Base-by-base conservation (phyloP, 1,140 invertebrate genomes). In the Drosophila melanogaster region DNA sequence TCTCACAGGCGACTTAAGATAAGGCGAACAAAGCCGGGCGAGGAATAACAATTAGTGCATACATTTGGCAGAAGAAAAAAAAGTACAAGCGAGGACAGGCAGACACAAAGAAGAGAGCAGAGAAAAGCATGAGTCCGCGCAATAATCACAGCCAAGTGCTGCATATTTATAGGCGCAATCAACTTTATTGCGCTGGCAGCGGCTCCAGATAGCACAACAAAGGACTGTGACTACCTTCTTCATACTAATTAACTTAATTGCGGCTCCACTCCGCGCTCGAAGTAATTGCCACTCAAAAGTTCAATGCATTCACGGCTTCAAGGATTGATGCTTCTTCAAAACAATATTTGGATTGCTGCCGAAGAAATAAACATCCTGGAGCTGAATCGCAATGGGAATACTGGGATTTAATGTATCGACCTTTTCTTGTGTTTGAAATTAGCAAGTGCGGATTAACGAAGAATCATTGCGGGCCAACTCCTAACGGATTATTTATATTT, bases 121-220 rank as follows among this genome's bases (percentile, higher is more conserved):
- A 12, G 50, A 49, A 46, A 57, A 66, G 67, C 59, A 65, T 50
- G 71, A 65, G 77, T 60, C 72, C 79, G 72, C 64, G 81, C 70
- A 78, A 90, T 90, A 86, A 90, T 90, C 87, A 90, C 87, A 67
- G 73, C 69, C 66, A 80, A 90, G 72, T 73, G 79, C 83, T 70
- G 87, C 87, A 90, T 90, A 90, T 90, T 90, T 90, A 90, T 87
- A 90, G 87, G 87, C 87, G 79, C 87, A 90, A 90, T 90, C 87
- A 87, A 83, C 77, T 90, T 90, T 90, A 90, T 90, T 90, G 81
- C 79, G 70, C 69, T 80, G 64, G 70, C 49, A 73, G 49, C 58
- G 62, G 58, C 5, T 14, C 35, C 4, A 41, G 55, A 54, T 60
- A 59, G 33, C 50, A 55, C 38, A 71, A 67, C 55, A 69, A 64